Conservation (phyloP, 1,140 invertebrate genomes). For the Rhynchophorus ferrugineus region DNA sequence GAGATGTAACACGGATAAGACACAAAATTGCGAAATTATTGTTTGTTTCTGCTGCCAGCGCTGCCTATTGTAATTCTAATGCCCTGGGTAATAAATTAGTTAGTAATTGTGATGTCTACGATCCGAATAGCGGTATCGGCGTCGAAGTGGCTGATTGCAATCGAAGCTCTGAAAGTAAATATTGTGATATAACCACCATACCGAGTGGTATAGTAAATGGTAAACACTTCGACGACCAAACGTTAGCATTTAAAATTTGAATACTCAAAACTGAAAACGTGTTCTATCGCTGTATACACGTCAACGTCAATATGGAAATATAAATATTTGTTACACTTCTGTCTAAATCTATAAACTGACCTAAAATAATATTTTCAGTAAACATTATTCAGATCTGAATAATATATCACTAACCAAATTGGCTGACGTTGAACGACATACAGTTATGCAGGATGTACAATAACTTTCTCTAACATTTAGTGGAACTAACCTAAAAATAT, state of each 20-base stretch:
- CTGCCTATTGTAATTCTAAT: conserved; percentile 16
- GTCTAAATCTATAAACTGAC: too few relatives aligned
- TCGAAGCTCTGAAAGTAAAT: conserved; percentile 16
- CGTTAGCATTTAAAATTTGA: background rate
- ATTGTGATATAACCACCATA: conserved; percentile 1
- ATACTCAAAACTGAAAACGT: background rate
- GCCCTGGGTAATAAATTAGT: conserved; percentile 20
- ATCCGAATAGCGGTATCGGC: conserved; percentile 14
- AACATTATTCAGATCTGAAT: too few relatives aligned
- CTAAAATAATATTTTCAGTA: too few relatives aligned
- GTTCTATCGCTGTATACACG: background rate
- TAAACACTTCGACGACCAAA: background rate
- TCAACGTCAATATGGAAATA: too few relatives aligned
- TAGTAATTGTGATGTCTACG: conserved; percentile 18
- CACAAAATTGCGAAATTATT: conserved; percentile 21
- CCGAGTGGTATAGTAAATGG: background rate
- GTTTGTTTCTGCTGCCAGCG: conserved; percentile 11
- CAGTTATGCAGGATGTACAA: too few relatives aligned
- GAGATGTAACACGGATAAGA: conserved; percentile 18
- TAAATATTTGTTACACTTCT: too few relatives aligned
- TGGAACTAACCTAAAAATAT: too few relatives aligned
- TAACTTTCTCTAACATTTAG: too few relatives aligned
- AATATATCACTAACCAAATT: too few relatives aligned
- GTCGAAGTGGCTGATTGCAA: conserved; percentile 10
- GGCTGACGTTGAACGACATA: too few relatives aligned